phyloP scores from a whole-genome alignment of 2,113 vertebrate species.

The Xiphophorus maculatus region DNA sequence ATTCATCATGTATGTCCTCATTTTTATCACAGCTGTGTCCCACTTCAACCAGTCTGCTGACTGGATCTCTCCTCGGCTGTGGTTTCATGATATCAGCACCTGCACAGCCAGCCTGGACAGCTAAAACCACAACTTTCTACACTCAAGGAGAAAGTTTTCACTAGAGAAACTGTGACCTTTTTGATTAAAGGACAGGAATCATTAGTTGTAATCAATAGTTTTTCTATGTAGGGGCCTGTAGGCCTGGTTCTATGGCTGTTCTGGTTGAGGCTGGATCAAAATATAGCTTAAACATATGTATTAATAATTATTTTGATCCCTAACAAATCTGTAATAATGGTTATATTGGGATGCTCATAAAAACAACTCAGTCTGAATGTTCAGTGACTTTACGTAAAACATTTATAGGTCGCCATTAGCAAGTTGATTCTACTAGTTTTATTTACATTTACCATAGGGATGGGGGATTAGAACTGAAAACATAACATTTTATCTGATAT shows the following conservation, averaged over 20 bases:
- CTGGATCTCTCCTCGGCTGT: constrained; percentile 27
- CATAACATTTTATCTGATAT: not conserved
- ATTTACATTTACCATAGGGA: no score
- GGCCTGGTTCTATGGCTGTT: not conserved
- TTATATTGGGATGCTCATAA: not conserved
- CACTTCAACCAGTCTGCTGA: constrained; percentile 1
- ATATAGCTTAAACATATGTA: not conserved
- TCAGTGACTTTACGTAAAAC: no score
- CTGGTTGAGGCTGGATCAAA: not conserved
- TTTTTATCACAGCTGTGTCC: not conserved
- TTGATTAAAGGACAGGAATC: not conserved
- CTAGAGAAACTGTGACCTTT: constrained; percentile 9
- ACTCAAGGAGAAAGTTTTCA: not conserved
- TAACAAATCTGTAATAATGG: not conserved
- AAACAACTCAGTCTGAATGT: not conserved
- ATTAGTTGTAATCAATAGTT: not conserved
- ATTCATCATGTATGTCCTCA: not conserved
- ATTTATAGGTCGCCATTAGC: not conserved
- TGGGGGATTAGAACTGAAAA: not conserved
- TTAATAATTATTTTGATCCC: not conserved
- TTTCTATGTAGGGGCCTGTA: not conserved
- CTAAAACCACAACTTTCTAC: constrained; percentile 8
- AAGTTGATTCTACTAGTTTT: not conserved
- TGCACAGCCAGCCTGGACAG: constrained; percentile 19
- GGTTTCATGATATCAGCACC: constrained; percentile 50